Percentiles rank a stretch among this genome's conserved stretches.
Evolutionary conservation across 2,888 invertebrate species (phyloP).

Genomic region (Lottia gigantea): DNA sequence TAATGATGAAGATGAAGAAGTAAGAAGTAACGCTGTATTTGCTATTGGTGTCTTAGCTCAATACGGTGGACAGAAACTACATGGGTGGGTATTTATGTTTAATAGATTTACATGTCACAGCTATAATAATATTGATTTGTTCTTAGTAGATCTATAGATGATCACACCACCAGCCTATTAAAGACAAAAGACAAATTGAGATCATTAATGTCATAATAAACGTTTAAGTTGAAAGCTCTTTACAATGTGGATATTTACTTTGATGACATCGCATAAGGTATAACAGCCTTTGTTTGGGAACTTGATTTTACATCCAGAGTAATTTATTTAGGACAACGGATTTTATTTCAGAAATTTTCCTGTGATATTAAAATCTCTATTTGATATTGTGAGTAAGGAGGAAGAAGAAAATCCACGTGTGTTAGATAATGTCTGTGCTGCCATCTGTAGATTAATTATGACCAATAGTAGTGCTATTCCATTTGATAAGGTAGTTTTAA

Average conservation of each 20-base stretch:
- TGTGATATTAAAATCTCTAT: constrained; percentile 77
- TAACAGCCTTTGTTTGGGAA: no score
- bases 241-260: no score
- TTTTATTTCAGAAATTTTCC: constrained; percentile 73
- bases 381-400: constrained; percentile 72
- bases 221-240: no score
- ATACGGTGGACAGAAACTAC: constrained; percentile 71
- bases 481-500: constrained; percentile 74
- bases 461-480: constrained; percentile 76
- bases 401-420: constrained; percentile 76
- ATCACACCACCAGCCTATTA: no score
- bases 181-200: no score
- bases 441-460: constrained; percentile 79
- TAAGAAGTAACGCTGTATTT: constrained; percentile 81
- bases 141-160: no score
- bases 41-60: constrained; percentile 81
- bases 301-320: no score
- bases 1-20: constrained; percentile 77
- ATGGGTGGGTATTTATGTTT: constrained; percentile 56
- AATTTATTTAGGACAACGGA: no score
- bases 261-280: no score
- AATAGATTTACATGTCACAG: no score
- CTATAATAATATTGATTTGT: no score
- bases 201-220: no score
- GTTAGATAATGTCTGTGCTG: constrained; percentile 83